Evolutionary conservation across 2,888 invertebrate species (phyloP), one percentile per base, ranked within the genome.

Genomic region (Rugalucina vietnamica): DNA sequence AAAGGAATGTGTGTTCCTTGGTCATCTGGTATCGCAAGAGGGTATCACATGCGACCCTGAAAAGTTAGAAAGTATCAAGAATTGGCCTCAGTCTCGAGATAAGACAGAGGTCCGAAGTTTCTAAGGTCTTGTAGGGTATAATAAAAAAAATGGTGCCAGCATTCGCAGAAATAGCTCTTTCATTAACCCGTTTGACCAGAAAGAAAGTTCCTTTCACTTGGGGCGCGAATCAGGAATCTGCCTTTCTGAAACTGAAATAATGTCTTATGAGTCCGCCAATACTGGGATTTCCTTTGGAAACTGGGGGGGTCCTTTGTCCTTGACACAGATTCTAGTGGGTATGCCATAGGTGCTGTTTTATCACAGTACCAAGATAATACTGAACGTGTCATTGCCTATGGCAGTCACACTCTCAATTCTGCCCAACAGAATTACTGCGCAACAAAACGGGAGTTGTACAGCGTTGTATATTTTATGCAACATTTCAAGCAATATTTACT

Each of bases 371-470:
- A 74, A 21, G 37, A 80, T 54, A 78, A 82, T 5, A 36, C n/a
- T 5, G 85, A 85, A 69, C 32, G 65, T 14, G 79, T 76, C 1
- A 70, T 85, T 18, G 49, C 76, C 18, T 85, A 85, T 76, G 72
- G 36, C 18, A 83, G n/a, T 37, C 71, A 57, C n/a, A 27, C 76
- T 1, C 54, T 85, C 27, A 37, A 24, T 21, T 0, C 0, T 3
- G 39, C 36, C 4, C 79, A 86, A 49, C n/a, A 37, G 27, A 72
- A 73, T 18, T 86, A 84, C 69, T 84, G 86, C 43, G 75, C 75
- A 1, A 86, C 86, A 0, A 39, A 54, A 24, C 57, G 49, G 50
- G 85, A 86, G 50, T 36, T 86, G 29, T 60, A 82, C n/a, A 81
- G 86, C n/a, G 83, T 79, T 24, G 79, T 85, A 14, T 70, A 39